Evolutionary conservation across 2,113 vertebrate genomes (phyloP).

Genomic region (Romanogobio albipinnatus): DNA sequence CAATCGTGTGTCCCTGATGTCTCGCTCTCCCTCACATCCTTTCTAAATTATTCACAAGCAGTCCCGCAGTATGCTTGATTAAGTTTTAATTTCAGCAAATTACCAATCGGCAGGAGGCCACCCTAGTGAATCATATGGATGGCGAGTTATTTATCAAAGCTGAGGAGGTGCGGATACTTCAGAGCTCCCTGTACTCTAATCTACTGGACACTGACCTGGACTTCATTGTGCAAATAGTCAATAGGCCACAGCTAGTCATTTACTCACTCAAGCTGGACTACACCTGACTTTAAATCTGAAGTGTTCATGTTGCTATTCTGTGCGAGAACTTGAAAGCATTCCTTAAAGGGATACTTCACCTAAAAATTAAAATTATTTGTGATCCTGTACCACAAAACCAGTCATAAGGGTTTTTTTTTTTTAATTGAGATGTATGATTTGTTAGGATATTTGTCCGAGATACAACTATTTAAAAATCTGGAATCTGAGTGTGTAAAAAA

Average conservation of each 20-base stretch:
- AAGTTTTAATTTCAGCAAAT: constrained; percentile 93
- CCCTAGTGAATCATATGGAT: constrained; percentile 78
- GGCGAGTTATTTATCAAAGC: constrained; percentile 81
- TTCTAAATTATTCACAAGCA: constrained; percentile 87
- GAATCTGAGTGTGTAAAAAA: no score
- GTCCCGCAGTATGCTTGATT: constrained; percentile 84
- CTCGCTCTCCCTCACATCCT: constrained; percentile 55
- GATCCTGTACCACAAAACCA: no score
- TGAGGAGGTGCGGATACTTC: constrained; percentile 63
- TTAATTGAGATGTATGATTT: no score
- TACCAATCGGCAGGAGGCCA: constrained; percentile 78
- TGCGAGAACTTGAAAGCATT: neutral
- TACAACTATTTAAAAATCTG: no score
- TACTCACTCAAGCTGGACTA: constrained; percentile 21
- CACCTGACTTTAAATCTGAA: constrained; percentile 19
- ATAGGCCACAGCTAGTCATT: constrained; percentile 65
- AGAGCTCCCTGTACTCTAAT: constrained; percentile 70
- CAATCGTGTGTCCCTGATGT: constrained; percentile 46
- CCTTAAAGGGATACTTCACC: neutral
- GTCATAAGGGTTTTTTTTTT: no score
- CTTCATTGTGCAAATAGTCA: constrained; percentile 70
- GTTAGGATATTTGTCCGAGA: no score
- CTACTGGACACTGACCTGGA: constrained; percentile 73
- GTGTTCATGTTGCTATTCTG: neutral
- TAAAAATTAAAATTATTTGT: neutral